A percentile compares a stretch with the other conserved stretches of the same genome.
phyloP scores from a whole-genome alignment of 2,797 vertebrate species.

The Enteromius mattozi region DNA sequence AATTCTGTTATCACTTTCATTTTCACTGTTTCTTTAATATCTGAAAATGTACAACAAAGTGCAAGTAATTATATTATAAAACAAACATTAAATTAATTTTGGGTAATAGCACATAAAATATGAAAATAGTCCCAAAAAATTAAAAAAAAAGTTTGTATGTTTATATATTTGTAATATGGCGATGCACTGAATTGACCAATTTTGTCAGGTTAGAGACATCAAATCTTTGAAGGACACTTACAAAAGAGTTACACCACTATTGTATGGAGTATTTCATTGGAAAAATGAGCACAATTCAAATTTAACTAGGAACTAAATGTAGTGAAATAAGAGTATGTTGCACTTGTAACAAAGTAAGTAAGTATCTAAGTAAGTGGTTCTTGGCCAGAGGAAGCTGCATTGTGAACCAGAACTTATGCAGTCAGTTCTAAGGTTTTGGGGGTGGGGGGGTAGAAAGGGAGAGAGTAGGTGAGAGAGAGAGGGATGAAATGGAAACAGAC shows the following conservation, averaged over 20 bases:
- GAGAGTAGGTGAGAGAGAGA: background rate
- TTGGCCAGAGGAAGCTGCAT: background rate
- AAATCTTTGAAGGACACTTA: background rate
- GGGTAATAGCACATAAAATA: background rate
- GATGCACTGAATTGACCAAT: background rate
- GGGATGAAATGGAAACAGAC: conserved; percentile 31
- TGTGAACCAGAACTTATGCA: background rate
- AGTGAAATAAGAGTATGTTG: background rate
- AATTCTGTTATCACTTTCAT: no score
- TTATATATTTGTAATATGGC: fast-evolving
- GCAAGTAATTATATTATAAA: background rate
- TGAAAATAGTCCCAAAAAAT: background rate
- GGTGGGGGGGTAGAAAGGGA: background rate
- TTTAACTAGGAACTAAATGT: background rate
- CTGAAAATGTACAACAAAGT: background rate
- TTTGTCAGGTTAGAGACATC: background rate
- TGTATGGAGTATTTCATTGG: background rate
- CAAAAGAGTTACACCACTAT: background rate
- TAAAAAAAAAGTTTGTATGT: background rate
- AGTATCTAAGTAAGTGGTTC: conserved; percentile 3
- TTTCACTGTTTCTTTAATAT: no score
- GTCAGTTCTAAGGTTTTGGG: background rate
- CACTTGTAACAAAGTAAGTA: background rate
- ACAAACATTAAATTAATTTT: background rate
- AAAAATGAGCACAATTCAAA: background rate